Base-by-base conservation (phyloP, 2,113 vertebrate genomes). In the Clarias gariepinus region DNA sequence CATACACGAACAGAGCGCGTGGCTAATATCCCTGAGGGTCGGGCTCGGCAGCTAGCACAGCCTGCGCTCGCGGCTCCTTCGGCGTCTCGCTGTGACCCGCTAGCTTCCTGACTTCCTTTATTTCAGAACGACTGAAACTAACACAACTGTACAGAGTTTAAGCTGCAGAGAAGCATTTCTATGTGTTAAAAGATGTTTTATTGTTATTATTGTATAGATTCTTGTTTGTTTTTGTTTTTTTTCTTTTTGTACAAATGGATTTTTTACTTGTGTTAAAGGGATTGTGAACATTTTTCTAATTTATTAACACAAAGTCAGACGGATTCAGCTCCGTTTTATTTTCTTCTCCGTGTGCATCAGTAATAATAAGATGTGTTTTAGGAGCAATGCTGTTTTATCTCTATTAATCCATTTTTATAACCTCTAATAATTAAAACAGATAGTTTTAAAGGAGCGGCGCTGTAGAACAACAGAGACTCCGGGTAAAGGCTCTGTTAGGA, bases 191-290 rank as follows among this genome's bases (percentile, higher is more conserved):
- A 91, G 85, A 94, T 94, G 92, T 94, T 92, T 96, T 95, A 95
- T 95, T 36, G 19, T 90, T 96, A 94, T 90, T 96, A 94, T 93
- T 96, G 83, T 96, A 96, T 96, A 94, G 90, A 93, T 94, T 92
- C 58, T 36, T 47, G 47, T 47, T 41, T 36, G 36, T 41, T 41
- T 4, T 93, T 93, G 90, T 95, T 94, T 94, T 95, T 63, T 16
- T 77, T 66, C 92, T 90, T 95, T 95, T 95, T 96, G 94, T 95
- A 95, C 92, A 95, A 95, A 95, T 92, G 94, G 93, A 95, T 88
- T 92, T 94, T 91, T 86, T 88, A 4, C 11, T n/a, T 57, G 63
- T 81, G 68, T 82, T 82, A 74, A 86, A 73, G 68, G 57, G 55
- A 82, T 30, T 63, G 79, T 73, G 57, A 74, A 82, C 66, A 25